Conservation (phyloP, 2,888 invertebrate species). For the Siphlonurus alternatus region DNA sequence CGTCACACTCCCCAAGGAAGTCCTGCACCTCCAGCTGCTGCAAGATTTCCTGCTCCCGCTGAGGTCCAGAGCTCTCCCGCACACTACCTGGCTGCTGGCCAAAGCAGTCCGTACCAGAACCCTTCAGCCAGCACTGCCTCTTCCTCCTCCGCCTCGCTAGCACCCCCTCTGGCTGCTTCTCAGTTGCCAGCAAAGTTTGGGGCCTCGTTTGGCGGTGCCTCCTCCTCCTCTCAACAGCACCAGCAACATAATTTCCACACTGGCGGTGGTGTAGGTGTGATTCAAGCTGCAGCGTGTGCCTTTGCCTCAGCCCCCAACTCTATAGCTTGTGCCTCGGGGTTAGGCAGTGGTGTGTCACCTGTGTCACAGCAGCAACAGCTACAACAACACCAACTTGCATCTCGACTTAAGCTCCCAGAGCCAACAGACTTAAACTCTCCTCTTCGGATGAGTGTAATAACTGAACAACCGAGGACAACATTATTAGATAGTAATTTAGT, state of each 20-base stretch:
- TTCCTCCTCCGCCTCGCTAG: conserved; percentile 12
- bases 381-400: neutral
- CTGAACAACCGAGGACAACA: neutral
- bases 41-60: conserved; percentile 11
- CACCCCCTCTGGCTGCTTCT: conserved; percentile 23
- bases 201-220: conserved; percentile 17
- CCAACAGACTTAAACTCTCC: neutral
- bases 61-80: conserved; percentile 2
- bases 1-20: conserved; percentile 32
- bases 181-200: conserved; percentile 19
- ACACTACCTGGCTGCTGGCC: neutral
- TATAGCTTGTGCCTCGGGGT: conserved; percentile 9
- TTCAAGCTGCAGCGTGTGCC: conserved; percentile 12
- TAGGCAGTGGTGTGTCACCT: neutral
- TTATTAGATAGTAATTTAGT: conserved; percentile 8
- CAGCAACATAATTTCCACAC: conserved; percentile 4
- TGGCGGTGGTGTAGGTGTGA: conserved; percentile 5
- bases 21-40: conserved; percentile 33
- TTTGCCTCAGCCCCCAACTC: conserved; percentile 14
- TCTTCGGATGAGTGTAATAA: neutral
- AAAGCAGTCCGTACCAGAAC: conserved; percentile 8
- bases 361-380: neutral
- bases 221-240: conserved; percentile 14
- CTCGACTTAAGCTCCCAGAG: neutral
- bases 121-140: conserved; percentile 10